phyloP scores from a whole-genome alignment of 2,888 invertebrate genomes.

The Cinara cedri region DNA sequence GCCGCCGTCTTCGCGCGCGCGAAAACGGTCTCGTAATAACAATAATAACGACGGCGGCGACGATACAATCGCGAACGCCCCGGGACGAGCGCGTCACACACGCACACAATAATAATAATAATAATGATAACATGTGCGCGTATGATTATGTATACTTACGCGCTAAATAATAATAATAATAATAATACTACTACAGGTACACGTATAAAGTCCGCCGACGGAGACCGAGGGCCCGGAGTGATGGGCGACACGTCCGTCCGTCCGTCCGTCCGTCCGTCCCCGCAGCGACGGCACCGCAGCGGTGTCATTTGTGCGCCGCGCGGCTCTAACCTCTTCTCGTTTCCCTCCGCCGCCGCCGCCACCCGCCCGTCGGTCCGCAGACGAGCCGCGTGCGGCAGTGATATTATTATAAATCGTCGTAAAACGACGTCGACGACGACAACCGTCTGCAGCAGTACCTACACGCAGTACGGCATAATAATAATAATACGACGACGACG shows the following conservation, averaged over 20 bases:
- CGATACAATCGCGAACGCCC: background rate
- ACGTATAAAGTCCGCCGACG: background rate
- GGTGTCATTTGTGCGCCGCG: background rate
- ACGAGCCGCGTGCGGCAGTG: no score
- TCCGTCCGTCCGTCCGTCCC: no score
- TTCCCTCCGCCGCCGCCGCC: no score
- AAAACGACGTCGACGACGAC: no score
- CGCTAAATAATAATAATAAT: background rate
- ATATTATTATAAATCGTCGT: no score
- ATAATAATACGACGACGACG: no score
- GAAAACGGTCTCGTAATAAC: background rate
- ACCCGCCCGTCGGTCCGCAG: background rate
- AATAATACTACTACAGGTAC: background rate
- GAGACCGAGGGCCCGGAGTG: slow-evolving; percentile 16
- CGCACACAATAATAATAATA: no score
- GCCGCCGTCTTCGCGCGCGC: background rate
- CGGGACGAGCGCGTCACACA: no score
- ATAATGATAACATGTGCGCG: no score
- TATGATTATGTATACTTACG: no score
- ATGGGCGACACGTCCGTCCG: slow-evolving; percentile 50
- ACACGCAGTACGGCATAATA: background rate
- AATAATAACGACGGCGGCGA: background rate
- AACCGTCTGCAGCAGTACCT: no score
- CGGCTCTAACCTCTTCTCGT: slow-evolving; percentile 24
- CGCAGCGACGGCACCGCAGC: background rate